Evolutionary conservation across 2,888 invertebrate genomes (phyloP), one percentile per base, ranked within the genome.

Genomic region (Pseudoips prasinana): DNA sequence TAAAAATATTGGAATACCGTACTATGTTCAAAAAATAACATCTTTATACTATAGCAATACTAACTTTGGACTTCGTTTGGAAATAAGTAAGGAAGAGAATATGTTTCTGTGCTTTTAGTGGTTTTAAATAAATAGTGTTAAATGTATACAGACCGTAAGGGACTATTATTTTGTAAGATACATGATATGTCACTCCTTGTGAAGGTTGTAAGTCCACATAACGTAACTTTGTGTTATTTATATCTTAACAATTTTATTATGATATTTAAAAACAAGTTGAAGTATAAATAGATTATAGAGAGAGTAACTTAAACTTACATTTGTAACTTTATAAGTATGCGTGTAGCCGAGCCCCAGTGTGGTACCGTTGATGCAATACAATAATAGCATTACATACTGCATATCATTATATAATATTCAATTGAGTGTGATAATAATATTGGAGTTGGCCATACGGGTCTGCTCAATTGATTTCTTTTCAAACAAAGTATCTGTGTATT

Each of bases 201-300:
- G 70, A 85, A 85, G 84, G 85, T 85, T 86, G 85, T 85, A 82
- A 75, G 82, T 84, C 81, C 79, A 81, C 59, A 58, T 82, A 81
- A 78, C 68, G 68, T 83, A 79, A 78, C 64, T 73, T 76, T 80
- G 70, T 78, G 75, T 83, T 85, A 79, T 81, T 81, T 82, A 75
- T 80, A 76, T 68, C 65, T 70, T 77, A 80, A 79, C 75, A 75
- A 70, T 79, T 74, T 75, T 76, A 79, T 75, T 73, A 79, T 75
- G 72, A 71, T 79, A 76, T 76, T 73, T 73, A 73, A 73, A 14
- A 74, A 73, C 63, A 62, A 68, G 62, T 69, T 70, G 66, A 71
- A 64, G 58, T 68, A 68, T 18, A 5, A n/a, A 18, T 80, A 80
- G 74, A 68, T 56, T 73, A 67, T 73, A 75, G 70, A 65, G 59